Conservation (phyloP, 2,113 vertebrate genomes). For the Pomatorhinus ruficollis region DNA sequence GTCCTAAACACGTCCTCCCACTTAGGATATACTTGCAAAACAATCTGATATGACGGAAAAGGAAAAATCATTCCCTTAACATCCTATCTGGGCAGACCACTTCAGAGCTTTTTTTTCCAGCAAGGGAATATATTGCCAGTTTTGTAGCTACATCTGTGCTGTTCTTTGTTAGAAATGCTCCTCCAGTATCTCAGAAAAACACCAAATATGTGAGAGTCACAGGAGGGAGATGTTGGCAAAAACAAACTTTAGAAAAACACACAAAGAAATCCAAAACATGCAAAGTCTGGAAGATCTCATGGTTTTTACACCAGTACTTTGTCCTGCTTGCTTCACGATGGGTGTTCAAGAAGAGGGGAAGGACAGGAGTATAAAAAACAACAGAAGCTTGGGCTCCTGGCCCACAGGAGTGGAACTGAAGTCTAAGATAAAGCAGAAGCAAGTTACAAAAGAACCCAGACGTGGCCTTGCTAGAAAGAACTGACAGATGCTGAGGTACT, state of each 20-base stretch:
- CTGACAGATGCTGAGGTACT: not conserved
- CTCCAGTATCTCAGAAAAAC: not conserved
- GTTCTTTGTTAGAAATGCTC: not conserved
- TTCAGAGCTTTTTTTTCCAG: not conserved
- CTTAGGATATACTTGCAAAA: not conserved
- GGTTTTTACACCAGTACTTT: not conserved
- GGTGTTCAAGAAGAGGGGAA: not conserved
- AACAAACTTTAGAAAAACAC: slow-evolving; percentile 5
- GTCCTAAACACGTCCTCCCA: not conserved
- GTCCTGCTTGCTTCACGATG: not conserved
- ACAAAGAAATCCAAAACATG: not conserved
- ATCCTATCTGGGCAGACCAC: not conserved
- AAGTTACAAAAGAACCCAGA: slow-evolving; percentile 4
- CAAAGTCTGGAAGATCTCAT: not conserved
- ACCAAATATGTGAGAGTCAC: not conserved
- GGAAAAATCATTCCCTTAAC: not conserved
- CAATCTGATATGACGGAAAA: not conserved
- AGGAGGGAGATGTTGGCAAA: slow-evolving; percentile 9
- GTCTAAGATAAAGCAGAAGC: not conserved
- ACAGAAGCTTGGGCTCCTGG: not conserved
- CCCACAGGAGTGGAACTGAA: not conserved
- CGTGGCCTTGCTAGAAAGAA: slow-evolving; percentile 9
- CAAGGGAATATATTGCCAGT: not conserved
- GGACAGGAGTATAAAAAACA: not conserved
- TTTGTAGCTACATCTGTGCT: not conserved